Evolutionary conservation across 1,140 invertebrate species (phyloP).

Genomic region (Drosophila arizonae): DNA sequence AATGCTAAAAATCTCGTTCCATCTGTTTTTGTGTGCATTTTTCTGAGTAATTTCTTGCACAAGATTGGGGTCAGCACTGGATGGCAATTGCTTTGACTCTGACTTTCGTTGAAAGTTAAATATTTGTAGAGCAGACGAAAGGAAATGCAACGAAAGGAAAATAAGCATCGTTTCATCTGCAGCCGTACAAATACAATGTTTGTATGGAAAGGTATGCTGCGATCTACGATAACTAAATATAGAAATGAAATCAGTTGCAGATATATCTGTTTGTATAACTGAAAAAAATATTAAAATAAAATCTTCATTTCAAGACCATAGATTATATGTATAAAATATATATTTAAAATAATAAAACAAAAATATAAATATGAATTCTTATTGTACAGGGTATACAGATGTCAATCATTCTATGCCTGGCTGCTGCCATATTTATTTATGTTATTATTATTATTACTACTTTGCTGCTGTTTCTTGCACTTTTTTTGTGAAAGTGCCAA

Average conservation of each 20-base stretch:
- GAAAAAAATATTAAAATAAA: background rate
- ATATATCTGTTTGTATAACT: background rate
- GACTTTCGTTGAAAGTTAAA: slow-evolving; percentile 80
- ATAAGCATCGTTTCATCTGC: slow-evolving; percentile 30
- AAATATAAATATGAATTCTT: background rate
- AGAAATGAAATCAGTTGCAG: background rate
- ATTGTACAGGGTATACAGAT: slow-evolving; percentile 3
- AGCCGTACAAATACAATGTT: slow-evolving; percentile 46
- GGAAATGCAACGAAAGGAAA: slow-evolving; percentile 77
- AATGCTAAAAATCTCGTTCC: slow-evolving; percentile 61
- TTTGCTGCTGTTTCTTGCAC: slow-evolving; percentile 2
- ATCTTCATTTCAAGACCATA: background rate
- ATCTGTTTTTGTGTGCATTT: slow-evolving; percentile 46
- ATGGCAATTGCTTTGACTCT: slow-evolving; percentile 46
- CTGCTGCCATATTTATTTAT: slow-evolving; percentile 12
- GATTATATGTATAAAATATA: background rate
- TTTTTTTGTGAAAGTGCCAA: slow-evolving; percentile 70
- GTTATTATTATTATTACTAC: slow-evolving; percentile 26
- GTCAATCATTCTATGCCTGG: background rate
- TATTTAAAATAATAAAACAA: background rate
- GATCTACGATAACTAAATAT: background rate
- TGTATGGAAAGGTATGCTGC: no score
- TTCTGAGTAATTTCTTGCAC: slow-evolving; percentile 52
- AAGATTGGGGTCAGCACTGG: slow-evolving; percentile 62
- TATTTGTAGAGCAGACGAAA: slow-evolving; percentile 72